These are phyloP conservation scores for Drosophila paramelanica DNA, from an alignment of 2,888 invertebrate species.

Conservation along the genomic window DNA sequence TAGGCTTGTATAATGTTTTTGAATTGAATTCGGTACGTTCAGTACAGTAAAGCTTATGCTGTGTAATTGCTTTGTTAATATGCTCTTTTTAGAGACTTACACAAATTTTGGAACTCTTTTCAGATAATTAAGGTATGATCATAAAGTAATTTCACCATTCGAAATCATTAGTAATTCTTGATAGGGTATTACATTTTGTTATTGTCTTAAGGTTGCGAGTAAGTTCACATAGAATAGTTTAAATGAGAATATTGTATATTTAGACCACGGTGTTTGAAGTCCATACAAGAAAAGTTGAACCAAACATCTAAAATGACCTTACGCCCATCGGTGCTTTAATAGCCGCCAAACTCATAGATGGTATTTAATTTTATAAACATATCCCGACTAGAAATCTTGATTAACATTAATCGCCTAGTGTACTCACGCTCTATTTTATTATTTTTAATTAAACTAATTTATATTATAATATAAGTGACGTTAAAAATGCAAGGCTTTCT, in stretches of 20 bases:
- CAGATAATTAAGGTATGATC: constrained; percentile 41
- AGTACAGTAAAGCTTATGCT: constrained; percentile 7
- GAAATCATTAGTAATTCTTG: constrained; percentile 4
- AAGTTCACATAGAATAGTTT: background rate
- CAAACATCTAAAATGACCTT: background rate
- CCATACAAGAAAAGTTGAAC: background rate
- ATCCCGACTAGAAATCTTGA: constrained; percentile 1
- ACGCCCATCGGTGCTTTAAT: background rate
- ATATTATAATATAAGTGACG: background rate
- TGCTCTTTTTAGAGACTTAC: constrained; percentile 6
- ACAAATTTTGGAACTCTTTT: constrained; percentile 7
- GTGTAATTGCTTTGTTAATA: constrained; percentile 22
- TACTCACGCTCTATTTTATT: background rate
- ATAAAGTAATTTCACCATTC: constrained; percentile 8
- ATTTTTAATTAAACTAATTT: constrained; percentile 1
- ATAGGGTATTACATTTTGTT: background rate
- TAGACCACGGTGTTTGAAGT: background rate
- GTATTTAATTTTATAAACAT: constrained; percentile 11
- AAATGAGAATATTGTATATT: background rate
- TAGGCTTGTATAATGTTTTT: no score
- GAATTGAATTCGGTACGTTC: background rate
- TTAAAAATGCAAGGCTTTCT: constrained; percentile 20
- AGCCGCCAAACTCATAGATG: constrained; percentile 10
- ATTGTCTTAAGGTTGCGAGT: background rate
- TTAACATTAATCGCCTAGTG: constrained; percentile 1